A percentile compares a stretch with the other conserved stretches of the same genome.
phyloP scores from a whole-genome alignment of 2,113 vertebrate genomes.

The Bolborhynchus lineola region DNA sequence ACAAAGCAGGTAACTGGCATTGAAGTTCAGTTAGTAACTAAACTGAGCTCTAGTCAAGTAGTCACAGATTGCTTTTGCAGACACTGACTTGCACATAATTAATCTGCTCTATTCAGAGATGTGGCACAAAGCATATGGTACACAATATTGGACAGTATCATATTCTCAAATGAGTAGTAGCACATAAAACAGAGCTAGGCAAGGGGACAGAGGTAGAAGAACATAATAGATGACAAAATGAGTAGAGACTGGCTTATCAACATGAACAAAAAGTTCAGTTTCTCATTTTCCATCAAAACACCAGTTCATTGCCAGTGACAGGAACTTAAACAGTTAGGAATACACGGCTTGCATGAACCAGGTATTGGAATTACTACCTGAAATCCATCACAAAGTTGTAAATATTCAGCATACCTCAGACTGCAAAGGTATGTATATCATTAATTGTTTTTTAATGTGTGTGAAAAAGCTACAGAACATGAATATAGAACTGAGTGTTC shows the following conservation, averaged over 20 bases:
- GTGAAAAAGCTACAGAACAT: not conserved
- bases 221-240: accelerated
- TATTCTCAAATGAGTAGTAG: not conserved
- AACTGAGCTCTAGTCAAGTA: not conserved
- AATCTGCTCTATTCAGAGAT: not conserved
- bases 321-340: not conserved
- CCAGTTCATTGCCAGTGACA: not conserved
- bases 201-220: not conserved
- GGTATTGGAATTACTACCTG: not conserved
- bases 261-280: not conserved
- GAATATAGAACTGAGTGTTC: not conserved
- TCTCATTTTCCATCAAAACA: not conserved
- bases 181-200: not conserved
- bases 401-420: not conserved
- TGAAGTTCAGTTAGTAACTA: not conserved
- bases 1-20: not conserved
- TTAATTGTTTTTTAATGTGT: too few species aligned
- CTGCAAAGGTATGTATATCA: not conserved
- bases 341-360: not conserved
- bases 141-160: not conserved
- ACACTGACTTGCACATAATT: not conserved
- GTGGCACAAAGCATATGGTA: not conserved
- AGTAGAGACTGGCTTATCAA: not conserved
- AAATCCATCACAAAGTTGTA: not conserved
- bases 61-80: not conserved